Evolutionary conservation across 2,888 invertebrate genomes (phyloP), one percentile per base, ranked within the genome.

Genomic region (Atrina japonica): DNA sequence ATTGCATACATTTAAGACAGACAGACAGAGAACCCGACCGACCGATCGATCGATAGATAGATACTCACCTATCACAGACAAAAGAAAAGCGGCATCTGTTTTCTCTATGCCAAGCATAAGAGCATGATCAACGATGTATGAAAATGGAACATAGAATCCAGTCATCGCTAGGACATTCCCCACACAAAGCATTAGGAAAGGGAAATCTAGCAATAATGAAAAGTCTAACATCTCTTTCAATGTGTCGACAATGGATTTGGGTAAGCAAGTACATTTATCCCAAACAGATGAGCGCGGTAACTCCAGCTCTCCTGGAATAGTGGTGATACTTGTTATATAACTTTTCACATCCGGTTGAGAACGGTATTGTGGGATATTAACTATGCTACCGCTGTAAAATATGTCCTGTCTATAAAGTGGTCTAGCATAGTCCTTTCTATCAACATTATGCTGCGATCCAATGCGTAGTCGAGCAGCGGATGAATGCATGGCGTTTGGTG

Each of bases 361-460:
- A 6, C 56, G 53, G 50, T 49, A 98, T 91, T 85, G 81, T 1
- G 85, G 97, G 84, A 99, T 93, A 91, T 98, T 96, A 74, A 95
- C 93, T 27, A 99, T 96, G 56, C 97, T 97, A 30, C 98, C 98
- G 2, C 97, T 97, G 91, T 98, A 98, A 93, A 99, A 98, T 87
- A 98, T 98, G 91, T 99, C 98, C 88, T 97, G 97, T 65, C 97
- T 93, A 5, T 97, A 97, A 91, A 98, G 91, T 2, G 98, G 98
- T 23, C 97, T 93, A 21, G 85, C 81, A 65, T 86, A 85, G 70
- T 88, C 88, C 35, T 79, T 81, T 71, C 83, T 84, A 27, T 81
- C 59, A 23, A 70, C 35, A 27, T 66, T 60, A 43, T 66, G 63
- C 25, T 66, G 63, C n/a, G 71, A 72, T 9, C 71, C 71, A 0